Percentiles rank a stretch among this genome's conserved stretches.
Evolutionary conservation across 2,888 invertebrate species (phyloP).

Genomic region (Amblyjoppa fuscipennis): DNA sequence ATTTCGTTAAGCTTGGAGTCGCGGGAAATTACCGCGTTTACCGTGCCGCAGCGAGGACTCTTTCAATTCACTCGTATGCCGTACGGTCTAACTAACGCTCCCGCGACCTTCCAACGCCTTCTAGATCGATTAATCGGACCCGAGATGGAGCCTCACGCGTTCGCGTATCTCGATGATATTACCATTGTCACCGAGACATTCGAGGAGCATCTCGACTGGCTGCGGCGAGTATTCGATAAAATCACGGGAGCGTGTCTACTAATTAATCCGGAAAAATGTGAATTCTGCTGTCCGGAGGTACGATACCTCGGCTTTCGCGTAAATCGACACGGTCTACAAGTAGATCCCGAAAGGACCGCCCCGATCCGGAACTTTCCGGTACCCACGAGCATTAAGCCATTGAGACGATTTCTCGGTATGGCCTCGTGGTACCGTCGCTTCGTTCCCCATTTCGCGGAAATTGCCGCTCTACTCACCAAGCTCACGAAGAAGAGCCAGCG

Average conservation of each 20-base stretch:
- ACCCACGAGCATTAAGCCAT: constrained; percentile 63
- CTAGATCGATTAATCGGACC: constrained; percentile 73
- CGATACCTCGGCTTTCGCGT: constrained; percentile 74
- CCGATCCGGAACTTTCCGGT: constrained; percentile 53
- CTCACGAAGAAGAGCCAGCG: constrained; percentile 65
- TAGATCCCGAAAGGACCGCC: constrained; percentile 43
- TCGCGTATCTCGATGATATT: constrained; percentile 41
- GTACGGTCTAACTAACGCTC: constrained; percentile 72
- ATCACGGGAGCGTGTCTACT: constrained; percentile 65
- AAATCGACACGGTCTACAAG: constrained; percentile 66
- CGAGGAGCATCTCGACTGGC: constrained; percentile 68
- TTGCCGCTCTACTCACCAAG: constrained; percentile 61
- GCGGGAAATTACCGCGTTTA: constrained; percentile 75
- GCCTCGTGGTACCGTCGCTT: constrained; percentile 73
- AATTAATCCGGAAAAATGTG: constrained; percentile 28
- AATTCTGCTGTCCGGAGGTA: constrained; percentile 67
- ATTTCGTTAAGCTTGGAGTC: constrained; percentile 61
- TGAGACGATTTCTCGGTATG: constrained; percentile 73
- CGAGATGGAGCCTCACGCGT: constrained; percentile 46
- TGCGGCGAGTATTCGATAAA: constrained; percentile 62
- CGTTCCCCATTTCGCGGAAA: constrained; percentile 45
- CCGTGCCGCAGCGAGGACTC: constrained; percentile 73
- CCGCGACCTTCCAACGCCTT: constrained; percentile 75
- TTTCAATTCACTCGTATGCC: constrained; percentile 76
- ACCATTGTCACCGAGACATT: constrained; percentile 51